Evolutionary conservation across 1,140 invertebrate species (phyloP), one percentile per base, ranked within the genome.

Genomic region (Aphis craccivora): DNA sequence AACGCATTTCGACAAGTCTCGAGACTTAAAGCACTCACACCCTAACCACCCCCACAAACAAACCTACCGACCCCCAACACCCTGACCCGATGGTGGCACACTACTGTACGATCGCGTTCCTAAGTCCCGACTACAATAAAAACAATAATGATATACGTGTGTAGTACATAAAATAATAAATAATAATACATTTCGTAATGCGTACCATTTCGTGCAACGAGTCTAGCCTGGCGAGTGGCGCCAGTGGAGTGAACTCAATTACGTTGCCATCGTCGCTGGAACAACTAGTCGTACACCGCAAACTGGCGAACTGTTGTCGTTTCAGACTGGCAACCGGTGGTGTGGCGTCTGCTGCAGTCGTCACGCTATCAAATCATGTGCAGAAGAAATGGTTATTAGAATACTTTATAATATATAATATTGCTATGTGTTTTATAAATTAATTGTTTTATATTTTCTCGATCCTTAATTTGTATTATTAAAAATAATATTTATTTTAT

Each of bases 131-230:
- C 0, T 60, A 60, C 6, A 35, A 81, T 81, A 81, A 20, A 0
- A n/a, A 67, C 22, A 53, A 53, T 53, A 53, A 48, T 48, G 22
- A 53, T 53, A 60, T 30, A 30, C 25, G 25, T 30, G 30, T 48
- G 14, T 0, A 48, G 14, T 1, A 48, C 11, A 45, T 45, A 8
- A 45, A 45, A 45, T 30, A 55, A 55, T 60, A 30, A 23, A 30
- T 2, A 67, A n/a, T n/a, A 67, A 55, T 22, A n/a, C n/a, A 1
- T 83, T 18, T 11, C 48, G 48, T 35, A 20, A 20, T 53, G 88
- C 37, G 90, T 93, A 94, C 94, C 94, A 94, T 94, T 94, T 94
- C 94, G 76, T 94, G 94, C 43, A 94, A 94, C 30, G 94, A 94
- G 81, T 94, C 94, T 11, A 94, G 94, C 81, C 94, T 94, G 20